phyloP scores from a whole-genome alignment of 1,140 invertebrate species.

The Cephus cinctus region DNA sequence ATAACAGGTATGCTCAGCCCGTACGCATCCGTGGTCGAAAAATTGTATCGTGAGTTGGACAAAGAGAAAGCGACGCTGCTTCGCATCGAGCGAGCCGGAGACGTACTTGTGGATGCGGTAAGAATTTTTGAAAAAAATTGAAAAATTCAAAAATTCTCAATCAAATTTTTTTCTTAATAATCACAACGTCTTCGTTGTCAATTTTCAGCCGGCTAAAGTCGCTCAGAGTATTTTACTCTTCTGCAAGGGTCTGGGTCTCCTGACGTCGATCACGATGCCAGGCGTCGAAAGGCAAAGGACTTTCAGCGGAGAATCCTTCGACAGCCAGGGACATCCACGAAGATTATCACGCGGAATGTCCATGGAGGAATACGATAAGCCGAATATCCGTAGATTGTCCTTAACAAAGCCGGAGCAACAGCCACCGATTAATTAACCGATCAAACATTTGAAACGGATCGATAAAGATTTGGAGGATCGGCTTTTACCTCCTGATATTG shows the following conservation, averaged over 20 bases:
- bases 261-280: slow-evolving; percentile 72
- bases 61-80: slow-evolving; percentile 81
- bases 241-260: slow-evolving; percentile 76
- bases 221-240: slow-evolving; percentile 79
- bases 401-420: slow-evolving; percentile 54
- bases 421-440: too few species aligned
- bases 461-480: too few species aligned
- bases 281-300: slow-evolving; percentile 66
- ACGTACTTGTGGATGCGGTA: slow-evolving; percentile 79
- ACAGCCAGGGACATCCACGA: slow-evolving; percentile 49
- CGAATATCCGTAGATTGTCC: slow-evolving; percentile 73
- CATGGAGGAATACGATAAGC: slow-evolving; percentile 83
- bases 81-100: slow-evolving; percentile 77
- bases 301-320: slow-evolving; percentile 57
- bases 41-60: slow-evolving; percentile 73
- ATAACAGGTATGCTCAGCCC: slow-evolving; percentile 80
- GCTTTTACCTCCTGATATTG: too few species aligned
- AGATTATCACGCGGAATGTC: slow-evolving; percentile 68
- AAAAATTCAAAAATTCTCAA: slow-evolving; percentile 13
- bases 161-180: not conserved
- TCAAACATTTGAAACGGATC: too few species aligned
- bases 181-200: not conserved
- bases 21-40: slow-evolving; percentile 75
- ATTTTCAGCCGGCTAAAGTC: slow-evolving; percentile 72
- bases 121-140: slow-evolving; percentile 31